Evolutionary conservation across 2,113 vertebrate species (phyloP).

Genomic region (Fukomys damarensis): DNA sequence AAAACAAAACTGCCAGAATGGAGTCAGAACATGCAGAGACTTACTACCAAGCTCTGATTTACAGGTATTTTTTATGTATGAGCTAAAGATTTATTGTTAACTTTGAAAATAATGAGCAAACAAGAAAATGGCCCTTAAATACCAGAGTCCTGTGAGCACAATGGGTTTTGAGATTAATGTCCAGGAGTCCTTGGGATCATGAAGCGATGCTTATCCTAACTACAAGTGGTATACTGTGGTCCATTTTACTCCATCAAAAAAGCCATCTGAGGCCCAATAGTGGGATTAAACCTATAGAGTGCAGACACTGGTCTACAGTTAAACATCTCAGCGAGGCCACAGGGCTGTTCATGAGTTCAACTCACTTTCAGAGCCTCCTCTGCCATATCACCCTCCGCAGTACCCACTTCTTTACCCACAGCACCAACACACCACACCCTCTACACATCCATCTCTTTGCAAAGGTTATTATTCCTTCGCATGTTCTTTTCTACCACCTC

Average conservation of each 20-base stretch:
- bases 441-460: background rate
- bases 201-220: background rate
- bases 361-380: background rate
- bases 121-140: constrained; percentile 36
- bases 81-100: constrained; percentile 58
- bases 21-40: constrained; percentile 36
- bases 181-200: background rate
- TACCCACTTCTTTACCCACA: accelerated
- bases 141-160: background rate
- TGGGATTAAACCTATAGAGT: background rate
- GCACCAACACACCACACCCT: background rate
- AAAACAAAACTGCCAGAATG: constrained; percentile 61
- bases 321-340: background rate
- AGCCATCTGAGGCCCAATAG: background rate
- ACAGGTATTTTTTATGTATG: constrained; percentile 49
- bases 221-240: background rate
- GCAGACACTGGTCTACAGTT: background rate
- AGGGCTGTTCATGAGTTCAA: background rate
- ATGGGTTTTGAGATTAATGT: background rate
- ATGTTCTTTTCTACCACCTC: background rate
- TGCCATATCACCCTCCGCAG: background rate
- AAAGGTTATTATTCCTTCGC: background rate
- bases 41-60: constrained; percentile 49
- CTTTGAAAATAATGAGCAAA: constrained; percentile 59
- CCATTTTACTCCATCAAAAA: background rate